These are phyloP conservation scores for Cheirogaleus major DNA, from an alignment of 2,797 vertebrate genomes.

Conservation along the genomic window DNA sequence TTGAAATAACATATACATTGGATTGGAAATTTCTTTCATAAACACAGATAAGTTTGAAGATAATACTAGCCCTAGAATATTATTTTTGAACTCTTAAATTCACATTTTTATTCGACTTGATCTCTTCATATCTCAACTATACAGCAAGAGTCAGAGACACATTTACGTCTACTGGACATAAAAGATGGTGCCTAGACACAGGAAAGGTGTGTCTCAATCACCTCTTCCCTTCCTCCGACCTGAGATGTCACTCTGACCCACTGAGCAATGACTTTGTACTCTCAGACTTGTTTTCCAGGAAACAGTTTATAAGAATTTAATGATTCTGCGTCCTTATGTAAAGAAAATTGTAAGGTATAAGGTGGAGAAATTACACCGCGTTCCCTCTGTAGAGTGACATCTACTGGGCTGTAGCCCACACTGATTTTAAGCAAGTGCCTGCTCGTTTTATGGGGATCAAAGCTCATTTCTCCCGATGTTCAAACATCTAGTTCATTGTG, in stretches of 20 bases:
- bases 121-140: not conserved
- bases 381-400: slow-evolving; percentile 78
- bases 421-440: slow-evolving; percentile 12
- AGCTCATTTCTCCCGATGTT: not conserved
- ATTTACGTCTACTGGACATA: not conserved
- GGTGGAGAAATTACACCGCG: not conserved
- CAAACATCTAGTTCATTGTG: not conserved
- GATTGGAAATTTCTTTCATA: slow-evolving; percentile 6
- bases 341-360: not conserved
- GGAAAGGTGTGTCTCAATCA: not conserved
- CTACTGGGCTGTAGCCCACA: slow-evolving; percentile 75
- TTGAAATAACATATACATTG: not conserved
- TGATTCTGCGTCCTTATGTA: not conserved
- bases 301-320: not conserved
- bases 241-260: not conserved
- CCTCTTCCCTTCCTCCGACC: not conserved
- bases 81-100: not conserved
- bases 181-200: not conserved
- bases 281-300: not conserved
- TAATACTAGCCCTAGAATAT: not conserved
- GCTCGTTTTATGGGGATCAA: not conserved
- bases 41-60: not conserved
- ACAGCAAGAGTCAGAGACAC: not conserved
- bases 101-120: not conserved
- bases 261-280: not conserved